Evolutionary conservation across 2,888 invertebrate species (phyloP).

Genomic region (Polydrusus cervinus): DNA sequence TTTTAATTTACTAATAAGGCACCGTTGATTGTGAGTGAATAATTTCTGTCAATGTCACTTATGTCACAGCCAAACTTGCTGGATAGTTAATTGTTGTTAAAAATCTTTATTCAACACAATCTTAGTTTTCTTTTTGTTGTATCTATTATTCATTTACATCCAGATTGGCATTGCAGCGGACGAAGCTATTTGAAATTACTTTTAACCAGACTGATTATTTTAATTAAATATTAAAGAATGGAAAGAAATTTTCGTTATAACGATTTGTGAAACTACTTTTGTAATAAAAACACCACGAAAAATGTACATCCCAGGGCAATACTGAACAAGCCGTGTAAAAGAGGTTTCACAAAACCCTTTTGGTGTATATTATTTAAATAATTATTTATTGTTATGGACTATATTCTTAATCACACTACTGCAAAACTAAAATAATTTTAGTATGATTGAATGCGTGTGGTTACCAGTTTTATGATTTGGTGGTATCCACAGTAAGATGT

Average conservation of each 20-base stretch:
- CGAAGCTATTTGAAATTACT: background rate
- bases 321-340: background rate
- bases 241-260: too few species aligned
- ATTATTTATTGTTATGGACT: background rate
- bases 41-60: too few species aligned
- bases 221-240: background rate
- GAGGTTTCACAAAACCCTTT: background rate
- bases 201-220: background rate
- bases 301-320: too few species aligned
- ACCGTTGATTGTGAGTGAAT: too few species aligned
- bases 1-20: too few species aligned
- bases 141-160: constrained; percentile 5
- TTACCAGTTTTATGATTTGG: too few species aligned
- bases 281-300: background rate
- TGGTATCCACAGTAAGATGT: too few species aligned
- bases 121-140: too few species aligned
- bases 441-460: too few species aligned
- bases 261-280: background rate
- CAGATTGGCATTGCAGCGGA: constrained; percentile 5
- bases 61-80: too few species aligned
- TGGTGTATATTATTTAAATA: background rate
- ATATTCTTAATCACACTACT: background rate
- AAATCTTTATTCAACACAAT: too few species aligned
- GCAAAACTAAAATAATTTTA: constrained; percentile 25
- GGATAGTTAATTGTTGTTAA: too few species aligned